phyloP scores from a whole-genome alignment of 2,113 vertebrate species.

The Petaurus breviceps region DNA sequence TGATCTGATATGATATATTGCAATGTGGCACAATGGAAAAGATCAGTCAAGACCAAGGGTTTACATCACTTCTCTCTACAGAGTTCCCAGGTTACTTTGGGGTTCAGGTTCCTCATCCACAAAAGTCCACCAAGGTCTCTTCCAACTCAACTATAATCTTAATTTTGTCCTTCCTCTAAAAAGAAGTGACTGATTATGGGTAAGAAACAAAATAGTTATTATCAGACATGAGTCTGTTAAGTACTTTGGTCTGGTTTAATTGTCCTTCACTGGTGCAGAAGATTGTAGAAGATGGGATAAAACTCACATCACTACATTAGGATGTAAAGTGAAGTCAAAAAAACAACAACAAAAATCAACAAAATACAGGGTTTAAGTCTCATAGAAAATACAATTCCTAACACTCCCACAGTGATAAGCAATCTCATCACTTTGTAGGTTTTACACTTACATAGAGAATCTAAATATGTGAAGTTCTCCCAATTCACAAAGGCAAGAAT shows the following conservation, averaged over 20 bases:
- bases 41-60: not conserved
- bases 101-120: not conserved
- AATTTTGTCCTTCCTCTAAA: not conserved
- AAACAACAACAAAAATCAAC: not conserved
- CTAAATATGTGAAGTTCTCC: not conserved
- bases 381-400: not conserved
- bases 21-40: not conserved
- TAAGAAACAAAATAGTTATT: not conserved
- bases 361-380: not conserved
- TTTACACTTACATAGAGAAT: not conserved
- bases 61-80: not conserved
- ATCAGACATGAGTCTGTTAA: not conserved
- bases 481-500: not conserved
- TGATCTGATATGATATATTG: not conserved
- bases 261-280: not conserved
- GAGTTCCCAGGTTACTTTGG: not conserved
- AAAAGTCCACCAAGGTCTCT: not conserved
- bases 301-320: too few relatives aligned
- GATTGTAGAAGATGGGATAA: not conserved
- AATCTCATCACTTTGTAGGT: not conserved
- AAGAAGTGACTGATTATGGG: not conserved
- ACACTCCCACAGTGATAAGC: not conserved
- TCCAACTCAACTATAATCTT: not conserved
- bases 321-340: not conserved
- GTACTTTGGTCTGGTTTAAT: not conserved